These are phyloP conservation scores for Sebastiscus albofasciatus DNA, from an alignment of 2,797 vertebrate species.

Conservation along the genomic window DNA sequence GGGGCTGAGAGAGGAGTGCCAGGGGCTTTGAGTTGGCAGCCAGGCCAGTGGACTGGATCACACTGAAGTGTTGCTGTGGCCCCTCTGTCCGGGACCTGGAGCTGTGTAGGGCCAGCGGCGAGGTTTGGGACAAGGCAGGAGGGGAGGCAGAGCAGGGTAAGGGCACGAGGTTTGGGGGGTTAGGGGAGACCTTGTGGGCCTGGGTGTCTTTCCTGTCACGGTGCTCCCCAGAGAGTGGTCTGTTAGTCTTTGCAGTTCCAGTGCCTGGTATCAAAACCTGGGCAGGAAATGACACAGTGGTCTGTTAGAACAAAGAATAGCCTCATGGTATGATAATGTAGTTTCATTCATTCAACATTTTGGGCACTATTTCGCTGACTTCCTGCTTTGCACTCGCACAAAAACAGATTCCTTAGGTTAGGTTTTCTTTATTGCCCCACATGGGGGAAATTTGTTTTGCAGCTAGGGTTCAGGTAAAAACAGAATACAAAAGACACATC, in stretches of 20 bases:
- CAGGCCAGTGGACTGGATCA: constrained; percentile 98
- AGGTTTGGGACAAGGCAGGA: constrained; percentile 90
- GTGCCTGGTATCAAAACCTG: constrained; percentile 88
- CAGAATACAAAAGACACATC: too few relatives aligned
- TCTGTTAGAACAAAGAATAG: constrained; percentile 22
- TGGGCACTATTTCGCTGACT: background rate
- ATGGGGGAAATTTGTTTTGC: too few relatives aligned
- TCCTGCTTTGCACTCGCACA: background rate
- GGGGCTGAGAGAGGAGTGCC: constrained; percentile 90
- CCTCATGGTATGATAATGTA: constrained; percentile 10
- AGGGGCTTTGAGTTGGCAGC: constrained; percentile 91
- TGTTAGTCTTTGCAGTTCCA: constrained; percentile 86
- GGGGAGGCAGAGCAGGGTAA: constrained; percentile 86
- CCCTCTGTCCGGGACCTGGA: constrained; percentile 91
- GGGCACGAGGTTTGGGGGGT: constrained; percentile 87
- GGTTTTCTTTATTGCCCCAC: too few relatives aligned
- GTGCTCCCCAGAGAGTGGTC: constrained; percentile 82
- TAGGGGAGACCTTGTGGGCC: constrained; percentile 86
- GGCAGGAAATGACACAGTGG: constrained; percentile 9
- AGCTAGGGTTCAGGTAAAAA: too few relatives aligned
- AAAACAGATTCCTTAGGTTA: background rate
- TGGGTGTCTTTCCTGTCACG: constrained; percentile 87
- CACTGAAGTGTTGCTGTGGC: constrained; percentile 93
- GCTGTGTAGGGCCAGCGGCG: constrained; percentile 89
- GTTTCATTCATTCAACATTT: constrained; percentile 34